These are phyloP conservation scores for Eristalinus aeneus DNA, from an alignment of 2,888 invertebrate species.

Conservation along the genomic window DNA sequence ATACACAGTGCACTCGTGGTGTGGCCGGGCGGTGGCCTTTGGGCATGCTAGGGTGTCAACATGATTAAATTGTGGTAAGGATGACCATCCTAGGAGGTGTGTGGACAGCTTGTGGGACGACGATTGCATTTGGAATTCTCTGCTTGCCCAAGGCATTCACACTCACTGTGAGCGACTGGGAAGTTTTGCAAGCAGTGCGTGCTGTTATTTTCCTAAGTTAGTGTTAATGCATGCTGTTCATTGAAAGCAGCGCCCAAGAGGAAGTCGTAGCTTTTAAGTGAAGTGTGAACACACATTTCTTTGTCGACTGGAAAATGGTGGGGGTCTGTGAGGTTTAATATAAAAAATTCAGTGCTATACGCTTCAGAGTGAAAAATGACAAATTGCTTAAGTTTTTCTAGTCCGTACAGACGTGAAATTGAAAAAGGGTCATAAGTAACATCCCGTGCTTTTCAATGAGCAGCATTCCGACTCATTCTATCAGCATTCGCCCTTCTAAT, in stretches of 20 bases:
- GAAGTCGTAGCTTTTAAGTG: background rate
- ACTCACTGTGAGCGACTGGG: background rate
- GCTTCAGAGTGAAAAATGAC: too few species aligned
- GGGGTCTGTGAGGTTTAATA: too few species aligned
- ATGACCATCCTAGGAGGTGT: background rate
- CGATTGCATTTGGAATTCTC: background rate
- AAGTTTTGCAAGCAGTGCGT: background rate
- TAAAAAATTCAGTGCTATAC: too few species aligned
- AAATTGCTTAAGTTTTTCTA: too few species aligned
- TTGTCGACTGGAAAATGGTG: too few species aligned
- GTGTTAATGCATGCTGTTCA: background rate
- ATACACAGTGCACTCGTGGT: background rate
- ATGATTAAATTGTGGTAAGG: slow-evolving; percentile 10
- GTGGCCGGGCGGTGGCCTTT: slow-evolving; percentile 4
- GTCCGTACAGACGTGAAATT: too few species aligned
- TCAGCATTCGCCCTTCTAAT: too few species aligned
- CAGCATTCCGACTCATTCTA: too few species aligned
- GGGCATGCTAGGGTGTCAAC: slow-evolving; percentile 16
- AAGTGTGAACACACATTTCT: too few species aligned
- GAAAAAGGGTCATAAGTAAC: too few species aligned
- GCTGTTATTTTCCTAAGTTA: background rate
- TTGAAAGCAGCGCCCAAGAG: background rate
- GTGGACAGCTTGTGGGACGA: background rate
- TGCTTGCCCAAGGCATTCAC: background rate
- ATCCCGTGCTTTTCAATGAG: too few species aligned